These are phyloP conservation scores for Erebia aethiops DNA, from an alignment of 2,888 invertebrate species.

Conservation along the genomic window DNA sequence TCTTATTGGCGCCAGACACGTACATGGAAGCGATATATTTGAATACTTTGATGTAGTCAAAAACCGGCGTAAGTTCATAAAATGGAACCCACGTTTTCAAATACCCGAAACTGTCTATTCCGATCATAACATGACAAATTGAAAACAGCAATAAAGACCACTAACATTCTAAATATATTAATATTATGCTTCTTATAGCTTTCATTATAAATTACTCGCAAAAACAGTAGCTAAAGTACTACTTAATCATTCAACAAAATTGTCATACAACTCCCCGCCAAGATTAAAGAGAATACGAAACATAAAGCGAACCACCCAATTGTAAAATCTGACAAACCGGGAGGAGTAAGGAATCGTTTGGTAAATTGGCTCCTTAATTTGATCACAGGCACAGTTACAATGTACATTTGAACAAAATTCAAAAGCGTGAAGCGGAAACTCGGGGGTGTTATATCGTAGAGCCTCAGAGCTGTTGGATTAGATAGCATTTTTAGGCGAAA, in stretches of 20 bases:
- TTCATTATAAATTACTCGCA: background rate
- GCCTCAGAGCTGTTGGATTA: slow-evolving; percentile 58
- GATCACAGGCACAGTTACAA: slow-evolving; percentile 46
- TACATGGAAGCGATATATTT: too few species aligned
- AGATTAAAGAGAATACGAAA: slow-evolving; percentile 23
- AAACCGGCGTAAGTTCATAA: too few species aligned
- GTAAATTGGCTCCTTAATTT: slow-evolving; percentile 48
- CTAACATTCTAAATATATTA: background rate
- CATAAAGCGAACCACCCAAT: slow-evolving; percentile 29
- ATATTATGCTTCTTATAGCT: background rate
- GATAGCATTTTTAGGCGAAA: slow-evolving; percentile 59
- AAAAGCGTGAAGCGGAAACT: slow-evolving; percentile 30
- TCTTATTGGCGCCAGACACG: too few species aligned
- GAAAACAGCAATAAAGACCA: too few species aligned
- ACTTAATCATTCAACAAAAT: slow-evolving; percentile 11
- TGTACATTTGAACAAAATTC: slow-evolving; percentile 48
- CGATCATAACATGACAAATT: too few species aligned
- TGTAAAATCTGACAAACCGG: slow-evolving; percentile 35
- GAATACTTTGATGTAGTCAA: too few species aligned
- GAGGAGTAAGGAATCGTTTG: slow-evolving; percentile 37
- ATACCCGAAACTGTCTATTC: too few species aligned
- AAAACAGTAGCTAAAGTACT: background rate
- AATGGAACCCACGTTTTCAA: too few species aligned
- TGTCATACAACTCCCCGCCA: slow-evolving; percentile 14
- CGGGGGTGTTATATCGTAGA: slow-evolving; percentile 57